Conservation (phyloP, 1,140 invertebrate genomes). For the Lepidurus packardi region DNA sequence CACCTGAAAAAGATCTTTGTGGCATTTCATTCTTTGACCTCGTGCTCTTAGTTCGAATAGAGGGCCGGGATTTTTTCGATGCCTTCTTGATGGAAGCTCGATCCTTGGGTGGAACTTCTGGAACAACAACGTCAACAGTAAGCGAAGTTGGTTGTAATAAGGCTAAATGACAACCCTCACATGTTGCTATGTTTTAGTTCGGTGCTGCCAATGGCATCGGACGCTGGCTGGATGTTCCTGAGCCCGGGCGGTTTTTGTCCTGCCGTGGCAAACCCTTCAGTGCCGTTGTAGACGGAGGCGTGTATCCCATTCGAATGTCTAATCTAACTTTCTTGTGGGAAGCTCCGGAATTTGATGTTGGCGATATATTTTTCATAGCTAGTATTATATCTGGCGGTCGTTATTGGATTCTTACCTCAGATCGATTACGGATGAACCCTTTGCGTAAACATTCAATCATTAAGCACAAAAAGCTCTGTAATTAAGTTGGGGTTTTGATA, state of each 20-base stretch:
- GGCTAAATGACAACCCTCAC: not conserved
- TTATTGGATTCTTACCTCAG: slow-evolving; percentile 35
- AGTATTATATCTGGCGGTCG: slow-evolving; percentile 33
- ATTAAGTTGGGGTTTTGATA: not conserved
- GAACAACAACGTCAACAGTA: not conserved
- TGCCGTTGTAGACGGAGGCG: slow-evolving; percentile 28
- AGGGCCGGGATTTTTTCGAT: slow-evolving; percentile 33
- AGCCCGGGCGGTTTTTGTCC: slow-evolving; percentile 20
- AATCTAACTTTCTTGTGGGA: slow-evolving; percentile 34
- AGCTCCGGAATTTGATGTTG: slow-evolving; percentile 29
- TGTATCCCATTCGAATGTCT: slow-evolving; percentile 30
- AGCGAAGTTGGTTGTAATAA: not conserved
- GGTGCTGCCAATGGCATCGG: slow-evolving; percentile 29
- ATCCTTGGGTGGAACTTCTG: not conserved
- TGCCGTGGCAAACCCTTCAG: slow-evolving; percentile 28
- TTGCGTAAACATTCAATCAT: slow-evolving; percentile 31
- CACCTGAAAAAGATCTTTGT: not conserved
- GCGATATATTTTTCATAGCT: slow-evolving; percentile 34
- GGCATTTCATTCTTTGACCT: not conserved
- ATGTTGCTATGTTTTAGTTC: not conserved
- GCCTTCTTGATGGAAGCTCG: slow-evolving; percentile 34
- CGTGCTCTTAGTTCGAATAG: slow-evolving; percentile 28
- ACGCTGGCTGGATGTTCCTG: slow-evolving; percentile 25
- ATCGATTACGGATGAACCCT: slow-evolving; percentile 34
- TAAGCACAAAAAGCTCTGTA: not conserved